A percentile compares a stretch with the other conserved stretches of the same genome.
These are phyloP conservation scores for Stomorhina lunata DNA, from an alignment of 2,888 invertebrate species.

Conservation along the genomic window DNA sequence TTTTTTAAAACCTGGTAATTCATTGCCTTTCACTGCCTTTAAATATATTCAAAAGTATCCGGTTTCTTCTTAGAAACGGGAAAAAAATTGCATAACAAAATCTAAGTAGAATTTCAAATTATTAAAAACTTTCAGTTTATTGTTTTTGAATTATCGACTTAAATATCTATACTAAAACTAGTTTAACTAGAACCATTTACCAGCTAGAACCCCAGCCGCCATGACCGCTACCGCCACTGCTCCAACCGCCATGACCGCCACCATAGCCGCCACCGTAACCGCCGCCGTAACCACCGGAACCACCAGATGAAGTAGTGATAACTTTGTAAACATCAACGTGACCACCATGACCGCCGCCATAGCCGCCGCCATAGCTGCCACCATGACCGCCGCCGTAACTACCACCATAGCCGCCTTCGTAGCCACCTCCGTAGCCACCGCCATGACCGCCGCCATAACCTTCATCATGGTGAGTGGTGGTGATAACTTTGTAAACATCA, in stretches of 20 bases:
- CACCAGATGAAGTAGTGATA: conserved; percentile 6
- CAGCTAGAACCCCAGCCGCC: conserved; percentile 31
- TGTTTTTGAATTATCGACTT: neutral
- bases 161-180: neutral
- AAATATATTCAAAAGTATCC: no score
- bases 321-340: conserved; percentile 14
- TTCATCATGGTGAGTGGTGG: no score
- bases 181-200: conserved; percentile 9
- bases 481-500: no score
- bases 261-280: neutral
- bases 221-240: neutral
- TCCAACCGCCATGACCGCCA: neutral
- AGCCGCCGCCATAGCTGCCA: conserved; percentile 20
- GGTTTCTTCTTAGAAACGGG: no score
- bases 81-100: no score
- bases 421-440: conserved; percentile 14
- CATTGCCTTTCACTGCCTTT: no score
- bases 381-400: conserved; percentile 64
- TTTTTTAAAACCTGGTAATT: no score
- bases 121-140: neutral
- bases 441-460: conserved; percentile 2
- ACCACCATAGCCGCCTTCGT: neutral
- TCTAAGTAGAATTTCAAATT: neutral
- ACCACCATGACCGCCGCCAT: neutral
- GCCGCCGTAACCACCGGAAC: neutral